These are phyloP conservation scores for Heteromormyrus szaboi DNA, from an alignment of 2,797 vertebrate species.

Conservation along the genomic window DNA sequence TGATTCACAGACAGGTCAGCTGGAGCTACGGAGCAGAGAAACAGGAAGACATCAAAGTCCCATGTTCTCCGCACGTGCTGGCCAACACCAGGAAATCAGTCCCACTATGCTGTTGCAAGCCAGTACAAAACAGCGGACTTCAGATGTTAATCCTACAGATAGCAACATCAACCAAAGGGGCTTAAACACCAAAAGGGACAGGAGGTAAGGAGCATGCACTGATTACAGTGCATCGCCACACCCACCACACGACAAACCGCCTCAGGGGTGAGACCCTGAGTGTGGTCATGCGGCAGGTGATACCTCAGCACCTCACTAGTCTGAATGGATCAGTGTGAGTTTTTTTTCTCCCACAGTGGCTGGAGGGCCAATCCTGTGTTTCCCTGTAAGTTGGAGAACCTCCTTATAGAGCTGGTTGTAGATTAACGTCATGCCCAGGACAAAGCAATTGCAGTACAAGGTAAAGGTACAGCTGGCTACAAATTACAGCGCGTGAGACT, in stretches of 20 bases:
- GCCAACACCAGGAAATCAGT: not conserved
- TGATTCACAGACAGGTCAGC: not conserved
- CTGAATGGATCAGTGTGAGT: not conserved
- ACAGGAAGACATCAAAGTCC: not conserved
- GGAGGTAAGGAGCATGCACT: not conserved
- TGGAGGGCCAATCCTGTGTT: not conserved
- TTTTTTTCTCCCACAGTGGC: not conserved
- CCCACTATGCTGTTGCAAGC: not conserved
- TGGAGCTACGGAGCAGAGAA: not conserved
- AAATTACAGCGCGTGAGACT: not conserved
- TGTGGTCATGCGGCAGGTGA: not conserved
- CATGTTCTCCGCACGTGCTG: constrained; percentile 11
- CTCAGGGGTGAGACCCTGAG: not conserved
- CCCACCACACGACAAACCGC: not conserved
- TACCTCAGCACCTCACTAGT: not conserved
- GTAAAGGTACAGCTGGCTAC: not conserved
- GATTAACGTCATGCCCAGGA: not conserved
- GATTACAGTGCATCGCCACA: not conserved
- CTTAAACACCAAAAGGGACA: not conserved
- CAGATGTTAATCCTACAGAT: not conserved
- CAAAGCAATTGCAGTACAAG: not conserved
- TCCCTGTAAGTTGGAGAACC: not conserved
- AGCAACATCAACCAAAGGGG: not conserved
- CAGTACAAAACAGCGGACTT: not conserved
- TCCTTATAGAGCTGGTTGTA: not conserved